Base-by-base conservation (phyloP, 1,140 invertebrate species). In the Lasioglossum baleicum region DNA sequence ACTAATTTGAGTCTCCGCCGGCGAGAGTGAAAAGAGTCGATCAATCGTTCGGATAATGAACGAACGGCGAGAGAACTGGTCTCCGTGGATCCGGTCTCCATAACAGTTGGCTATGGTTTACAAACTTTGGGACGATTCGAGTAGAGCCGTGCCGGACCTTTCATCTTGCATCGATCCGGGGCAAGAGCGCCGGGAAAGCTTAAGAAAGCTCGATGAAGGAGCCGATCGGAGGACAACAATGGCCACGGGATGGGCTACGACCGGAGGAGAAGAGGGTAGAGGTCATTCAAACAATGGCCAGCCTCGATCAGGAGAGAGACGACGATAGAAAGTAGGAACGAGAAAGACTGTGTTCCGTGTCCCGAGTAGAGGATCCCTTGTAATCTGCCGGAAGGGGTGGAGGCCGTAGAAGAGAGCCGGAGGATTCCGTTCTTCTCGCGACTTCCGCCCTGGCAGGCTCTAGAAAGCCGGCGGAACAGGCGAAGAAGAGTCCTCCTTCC, bases 401-500 rank as follows among this genome's bases (percentile, higher is more conserved):
- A 35, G 42, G 17, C 51, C 51, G 68, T 22, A 53, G 71, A 56
- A 42, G 53, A 73, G 35, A 73, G 35, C 22, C 63, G 26, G 31
- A 11, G 63, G 61, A 56, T 76, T 51, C 60, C 51, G 75, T 65
- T 58, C 64, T 72, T 85, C 75, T 48, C 63, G 42, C 68, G 67
- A 79, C 64, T 73, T 35, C 40, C 35, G 66, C 61, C 71, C 42
- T 60, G 66, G 42, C 44, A 26, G 66, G n/a, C 31, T 75, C 15
- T 35, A 58, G 26, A 73, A 75, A 44, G 65, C 58, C n/a, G 48
- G 40, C 13, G 42, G 60, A 58, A 77, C 61, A 82, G 68, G 61
- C 75, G 80, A 82, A 83, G 82, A 80, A 73, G 66, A 60, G 60
- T 81, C 48, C 80, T 67, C 77, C 68, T 72, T 65, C 63, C 78